These are phyloP conservation scores for Apamea anceps DNA, from an alignment of 2,888 invertebrate genomes.

Conservation along the genomic window DNA sequence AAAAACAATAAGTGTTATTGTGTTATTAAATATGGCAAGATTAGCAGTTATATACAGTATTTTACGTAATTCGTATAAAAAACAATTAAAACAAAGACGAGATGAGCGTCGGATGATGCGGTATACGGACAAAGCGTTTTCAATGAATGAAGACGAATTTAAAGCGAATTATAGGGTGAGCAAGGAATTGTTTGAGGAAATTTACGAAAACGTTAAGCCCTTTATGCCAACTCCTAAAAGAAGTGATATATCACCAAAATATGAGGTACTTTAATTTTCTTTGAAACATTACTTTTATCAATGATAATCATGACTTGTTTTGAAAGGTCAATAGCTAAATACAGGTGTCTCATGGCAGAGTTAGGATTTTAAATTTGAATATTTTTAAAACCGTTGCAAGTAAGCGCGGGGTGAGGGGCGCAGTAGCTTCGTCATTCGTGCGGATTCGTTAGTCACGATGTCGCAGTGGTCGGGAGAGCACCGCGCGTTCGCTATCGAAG, in stretches of 20 bases:
- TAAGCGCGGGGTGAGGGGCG: not conserved
- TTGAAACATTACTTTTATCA: too few relatives aligned
- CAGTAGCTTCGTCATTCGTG: slow-evolving; percentile 11
- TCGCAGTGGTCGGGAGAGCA: slow-evolving; percentile 55
- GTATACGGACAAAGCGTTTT: slow-evolving; percentile 2
- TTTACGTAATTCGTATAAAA: not conserved
- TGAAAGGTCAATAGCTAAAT: too few relatives aligned
- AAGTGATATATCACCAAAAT: slow-evolving; percentile 11
- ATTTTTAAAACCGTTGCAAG: too few relatives aligned
- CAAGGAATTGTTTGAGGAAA: slow-evolving; percentile 11
- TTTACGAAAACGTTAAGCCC: not conserved
- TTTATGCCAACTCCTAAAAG: not conserved
- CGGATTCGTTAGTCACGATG: slow-evolving; percentile 53
- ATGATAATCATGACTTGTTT: too few relatives aligned
- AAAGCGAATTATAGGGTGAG: slow-evolving; percentile 1
- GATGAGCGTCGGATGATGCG: not conserved
- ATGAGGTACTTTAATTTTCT: too few relatives aligned
- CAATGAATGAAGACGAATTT: slow-evolving; percentile 16
- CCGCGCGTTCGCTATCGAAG: slow-evolving; percentile 50
- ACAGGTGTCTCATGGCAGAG: too few relatives aligned
- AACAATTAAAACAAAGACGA: not conserved
- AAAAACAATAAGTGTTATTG: too few relatives aligned
- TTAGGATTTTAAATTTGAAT: too few relatives aligned
- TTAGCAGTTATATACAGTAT: not conserved
- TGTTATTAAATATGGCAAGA: too few relatives aligned